Base-by-base conservation (phyloP, 2,113 vertebrate genomes). In the Lepisosteus osseus region DNA sequence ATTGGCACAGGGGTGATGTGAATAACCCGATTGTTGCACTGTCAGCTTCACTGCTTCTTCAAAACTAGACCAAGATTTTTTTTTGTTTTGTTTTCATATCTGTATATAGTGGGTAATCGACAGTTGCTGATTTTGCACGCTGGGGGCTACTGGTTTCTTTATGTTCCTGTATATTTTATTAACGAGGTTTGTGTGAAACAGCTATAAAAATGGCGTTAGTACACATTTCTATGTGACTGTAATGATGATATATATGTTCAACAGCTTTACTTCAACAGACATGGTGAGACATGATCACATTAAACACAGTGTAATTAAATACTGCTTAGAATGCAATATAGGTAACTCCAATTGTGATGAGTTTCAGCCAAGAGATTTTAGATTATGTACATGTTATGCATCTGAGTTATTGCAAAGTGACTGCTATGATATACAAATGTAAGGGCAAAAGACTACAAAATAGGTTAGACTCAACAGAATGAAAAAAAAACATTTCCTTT, bases 81-180 rank as follows among this genome's bases (percentile, higher is more conserved):
- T 47, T 67, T 56, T 45, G 44, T 44, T 61, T 29, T 57, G 54
- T 67, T 47, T 71, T 77, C 81, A 71, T 69, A 79, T 73, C 62
- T 77, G 72, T 80, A 85, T 83, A 73, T 85, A 77, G 78, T 77
- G 85, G 85, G 89, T 88, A 89, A 90, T 90, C 88, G 82, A 73
- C 86, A 85, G 82, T 86, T 91, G 88, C 90, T 87, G 85, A 89
- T 80, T 90, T 91, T 91, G 92, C 92, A 94, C 86, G 80, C 86
- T 85, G 86, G 88, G 84, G 86, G 82, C 85, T 84, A 85, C 83
- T 85, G 84, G 84, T 78, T 79, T 72, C 64, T 45, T 62, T 64
- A 4, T 62, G 59, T 17, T 15, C n/a, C 54, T 56, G 56, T 42
- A 11, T 15, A 54, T 15, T 51, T 51, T 51, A 51, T 51, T 51